Evolutionary conservation across 2,113 vertebrate species (phyloP).

Genomic region (Anthoscopus minutus): DNA sequence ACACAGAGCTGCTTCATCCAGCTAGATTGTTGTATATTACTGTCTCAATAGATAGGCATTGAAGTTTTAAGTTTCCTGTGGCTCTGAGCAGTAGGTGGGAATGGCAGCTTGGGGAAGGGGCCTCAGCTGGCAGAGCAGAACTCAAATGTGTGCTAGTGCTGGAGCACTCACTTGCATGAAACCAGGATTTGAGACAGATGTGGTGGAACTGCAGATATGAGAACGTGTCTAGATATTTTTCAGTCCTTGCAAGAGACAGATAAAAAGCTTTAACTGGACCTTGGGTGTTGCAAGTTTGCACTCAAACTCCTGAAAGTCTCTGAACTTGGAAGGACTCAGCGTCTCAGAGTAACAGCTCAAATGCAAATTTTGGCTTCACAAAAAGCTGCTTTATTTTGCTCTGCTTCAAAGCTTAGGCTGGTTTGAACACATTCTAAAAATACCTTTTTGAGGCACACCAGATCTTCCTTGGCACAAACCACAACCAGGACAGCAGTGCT

Average conservation of each 20-base stretch:
- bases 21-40: background rate
- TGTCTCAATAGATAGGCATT: background rate
- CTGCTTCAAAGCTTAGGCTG: background rate
- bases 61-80: background rate
- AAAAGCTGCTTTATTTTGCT: background rate
- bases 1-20: background rate
- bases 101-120: background rate
- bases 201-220: background rate
- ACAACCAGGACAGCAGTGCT: background rate
- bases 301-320: background rate
- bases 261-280: background rate
- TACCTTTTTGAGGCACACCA: background rate
- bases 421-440: background rate
- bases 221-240: background rate
- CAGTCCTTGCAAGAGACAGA: background rate
- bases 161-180: background rate
- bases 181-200: background rate
- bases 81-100: background rate
- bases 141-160: background rate
- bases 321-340: rapidly evolving
- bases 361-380: background rate
- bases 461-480: background rate
- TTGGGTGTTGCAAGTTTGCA: background rate
- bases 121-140: background rate
- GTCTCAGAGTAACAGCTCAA: rapidly evolving